Conservation (phyloP, 2,797 vertebrate species). For the Enteromius thamalakanensis region DNA sequence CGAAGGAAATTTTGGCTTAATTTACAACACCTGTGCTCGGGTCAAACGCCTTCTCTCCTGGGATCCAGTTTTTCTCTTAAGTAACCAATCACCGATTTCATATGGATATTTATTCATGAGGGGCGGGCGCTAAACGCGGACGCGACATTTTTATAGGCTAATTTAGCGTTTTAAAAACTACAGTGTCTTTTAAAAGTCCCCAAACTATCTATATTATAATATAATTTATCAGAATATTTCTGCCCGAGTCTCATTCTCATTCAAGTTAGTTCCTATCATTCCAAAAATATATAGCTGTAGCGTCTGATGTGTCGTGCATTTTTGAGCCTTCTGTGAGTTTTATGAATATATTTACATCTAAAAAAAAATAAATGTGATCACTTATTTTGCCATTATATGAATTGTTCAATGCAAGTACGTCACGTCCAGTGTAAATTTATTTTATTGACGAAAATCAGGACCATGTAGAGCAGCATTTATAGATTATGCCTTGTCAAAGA, state of each 20-base stretch:
- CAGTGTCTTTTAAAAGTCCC: not conserved
- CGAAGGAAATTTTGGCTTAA: constrained; percentile 44
- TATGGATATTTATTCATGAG: constrained; percentile 10
- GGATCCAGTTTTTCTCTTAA: not conserved
- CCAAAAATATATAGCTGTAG: not conserved
- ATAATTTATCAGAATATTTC: not conserved
- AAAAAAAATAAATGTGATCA: not conserved
- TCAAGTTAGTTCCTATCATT: not conserved
- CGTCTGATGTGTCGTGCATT: not conserved
- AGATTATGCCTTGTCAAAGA: not conserved
- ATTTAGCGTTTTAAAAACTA: not conserved
- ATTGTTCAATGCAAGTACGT: not conserved
- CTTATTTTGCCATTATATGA: not conserved
- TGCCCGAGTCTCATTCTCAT: not conserved
- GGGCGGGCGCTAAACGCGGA: not conserved
- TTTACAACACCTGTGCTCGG: constrained; percentile 52
- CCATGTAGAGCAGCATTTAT: constrained; percentile 21
- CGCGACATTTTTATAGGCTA: no score
- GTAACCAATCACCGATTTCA: constrained; percentile 51
- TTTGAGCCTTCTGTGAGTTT: not conserved
- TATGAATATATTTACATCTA: not conserved
- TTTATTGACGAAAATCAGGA: constrained; percentile 17
- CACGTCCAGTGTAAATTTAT: not conserved
- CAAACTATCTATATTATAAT: not conserved
- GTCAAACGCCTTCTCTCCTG: not conserved